Conservation (phyloP, 1,140 invertebrate species). For the Magallana gigas region DNA sequence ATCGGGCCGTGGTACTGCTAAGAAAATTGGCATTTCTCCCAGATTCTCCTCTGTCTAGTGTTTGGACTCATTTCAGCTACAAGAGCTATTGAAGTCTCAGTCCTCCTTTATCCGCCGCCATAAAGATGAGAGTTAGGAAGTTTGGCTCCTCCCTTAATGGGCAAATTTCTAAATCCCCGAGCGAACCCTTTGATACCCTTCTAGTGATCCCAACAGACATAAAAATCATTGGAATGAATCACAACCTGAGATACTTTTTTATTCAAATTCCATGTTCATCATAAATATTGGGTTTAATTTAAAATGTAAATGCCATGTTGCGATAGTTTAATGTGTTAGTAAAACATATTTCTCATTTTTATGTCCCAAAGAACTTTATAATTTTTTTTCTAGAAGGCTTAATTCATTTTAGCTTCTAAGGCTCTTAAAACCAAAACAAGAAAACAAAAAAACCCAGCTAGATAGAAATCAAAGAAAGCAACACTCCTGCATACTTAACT, state of each 20-base stretch:
- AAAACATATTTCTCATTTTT: no score
- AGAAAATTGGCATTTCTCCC: slow-evolving; percentile 32
- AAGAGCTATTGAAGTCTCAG: slow-evolving; percentile 27
- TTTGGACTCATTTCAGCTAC: not conserved
- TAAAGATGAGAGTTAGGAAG: slow-evolving; percentile 35
- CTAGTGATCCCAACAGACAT: not conserved
- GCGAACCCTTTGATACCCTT: not conserved
- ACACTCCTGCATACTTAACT: no score
- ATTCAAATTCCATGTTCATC: not conserved
- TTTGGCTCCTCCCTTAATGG: not conserved
- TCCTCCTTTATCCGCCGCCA: not conserved
- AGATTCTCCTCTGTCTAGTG: not conserved
- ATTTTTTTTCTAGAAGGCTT: no score
- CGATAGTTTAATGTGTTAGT: slow-evolving; percentile 7
- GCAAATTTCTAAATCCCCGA: not conserved
- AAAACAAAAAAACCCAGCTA: no score
- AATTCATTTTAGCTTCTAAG: no score
- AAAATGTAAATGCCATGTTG: not conserved
- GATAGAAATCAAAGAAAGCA: no score
- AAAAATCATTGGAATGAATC: no score
- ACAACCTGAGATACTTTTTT: not conserved
- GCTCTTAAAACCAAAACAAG: no score
- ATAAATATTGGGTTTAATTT: not conserved
- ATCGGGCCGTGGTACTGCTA: slow-evolving; percentile 13
- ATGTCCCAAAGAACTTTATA: no score